Evolutionary conservation across 2,888 invertebrate genomes (phyloP), one percentile per base, ranked within the genome.

Genomic region (Macrosiphum euphorbiae): DNA sequence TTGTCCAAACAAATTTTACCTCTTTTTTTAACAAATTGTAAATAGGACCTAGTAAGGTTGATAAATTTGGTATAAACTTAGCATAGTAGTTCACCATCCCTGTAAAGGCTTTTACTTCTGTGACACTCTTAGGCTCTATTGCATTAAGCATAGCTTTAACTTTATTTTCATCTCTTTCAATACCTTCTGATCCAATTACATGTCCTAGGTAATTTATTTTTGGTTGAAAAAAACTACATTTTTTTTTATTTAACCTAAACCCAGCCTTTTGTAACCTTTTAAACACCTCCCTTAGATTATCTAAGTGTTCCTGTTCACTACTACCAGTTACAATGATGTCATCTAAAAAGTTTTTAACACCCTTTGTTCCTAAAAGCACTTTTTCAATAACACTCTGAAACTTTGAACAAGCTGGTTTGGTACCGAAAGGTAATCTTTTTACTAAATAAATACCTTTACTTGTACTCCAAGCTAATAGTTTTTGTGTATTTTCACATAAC

Each of bases 141-240:
- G 50, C 50, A 50, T 50, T 50, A 50, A 50, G 50, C 50, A 50
- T 50, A 11, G 50, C 50, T 50, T 50, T 50, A 50, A 50, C 50
- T 50, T 50, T 50, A 50, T 50, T 13, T 50, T 13, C 1, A 50
- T 50, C 13, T 0, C 50, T 50, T 50, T 50, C 50, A 50, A 50
- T 50, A 50, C 50, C 50, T 50, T 50, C 50, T 50, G 47, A 44
- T 26, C 86, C 28, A 35, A 86, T 86, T 26, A 86, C 13, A 47
- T 86, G 86, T 47, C 86, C 86, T 86, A 86, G 26, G 26, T 86
- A 86, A 86, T 86, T 86, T 11, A 86, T 86, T 86, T 47, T 86
- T 10, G 86, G 47, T 47, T 86, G 86, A 86, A 86, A 86, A 85
- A 86, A 86, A 86, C 8, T 11, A 47, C 86, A 86, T 86, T 86